Evolutionary conservation across 2,888 invertebrate genomes (phyloP).

Genomic region (Drosophila imparisetae): DNA sequence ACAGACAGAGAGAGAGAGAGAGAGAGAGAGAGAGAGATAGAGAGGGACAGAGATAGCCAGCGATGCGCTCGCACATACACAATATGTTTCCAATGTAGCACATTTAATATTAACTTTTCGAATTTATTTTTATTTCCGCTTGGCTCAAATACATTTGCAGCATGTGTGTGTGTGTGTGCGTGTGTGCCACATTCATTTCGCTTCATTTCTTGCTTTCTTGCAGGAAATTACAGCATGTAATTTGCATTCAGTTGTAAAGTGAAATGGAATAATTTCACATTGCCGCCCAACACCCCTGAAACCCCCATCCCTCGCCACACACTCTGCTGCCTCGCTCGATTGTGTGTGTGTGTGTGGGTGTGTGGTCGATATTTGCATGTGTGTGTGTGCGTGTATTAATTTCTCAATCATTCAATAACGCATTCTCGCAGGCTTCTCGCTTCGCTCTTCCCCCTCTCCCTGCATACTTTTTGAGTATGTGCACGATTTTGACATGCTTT

Average conservation of each 20-base stretch:
- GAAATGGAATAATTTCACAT: conserved; percentile 79
- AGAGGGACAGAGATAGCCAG: neutral
- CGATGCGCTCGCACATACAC: conserved; percentile 36
- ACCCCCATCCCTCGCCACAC: neutral
- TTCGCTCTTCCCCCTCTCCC: neutral
- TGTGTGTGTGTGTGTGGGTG: conserved; percentile 19
- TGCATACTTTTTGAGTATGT: conserved; percentile 53
- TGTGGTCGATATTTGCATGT: conserved; percentile 35
- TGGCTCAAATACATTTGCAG: conserved; percentile 71
- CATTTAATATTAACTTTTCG: conserved; percentile 79
- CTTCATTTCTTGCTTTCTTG: conserved; percentile 79
- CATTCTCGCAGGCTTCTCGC: conserved; percentile 66
- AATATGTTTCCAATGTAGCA: conserved; percentile 79
- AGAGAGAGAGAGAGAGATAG: neutral
- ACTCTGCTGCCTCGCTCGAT: neutral
- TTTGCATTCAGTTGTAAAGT: conserved; percentile 79
- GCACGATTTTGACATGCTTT: conserved; percentile 78
- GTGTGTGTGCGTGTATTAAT: conserved; percentile 65
- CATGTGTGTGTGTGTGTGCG: conserved; percentile 35
- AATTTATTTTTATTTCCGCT: conserved; percentile 76
- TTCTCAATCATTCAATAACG: conserved; percentile 78
- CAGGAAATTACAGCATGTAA: conserved; percentile 79
- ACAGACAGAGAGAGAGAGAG: conserved; percentile 1
- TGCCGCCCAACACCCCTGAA: conserved; percentile 48
- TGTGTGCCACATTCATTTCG: conserved; percentile 77